Evolutionary conservation across 2,888 invertebrate genomes (phyloP).

Genomic region (Gymnosoma rotundatum): DNA sequence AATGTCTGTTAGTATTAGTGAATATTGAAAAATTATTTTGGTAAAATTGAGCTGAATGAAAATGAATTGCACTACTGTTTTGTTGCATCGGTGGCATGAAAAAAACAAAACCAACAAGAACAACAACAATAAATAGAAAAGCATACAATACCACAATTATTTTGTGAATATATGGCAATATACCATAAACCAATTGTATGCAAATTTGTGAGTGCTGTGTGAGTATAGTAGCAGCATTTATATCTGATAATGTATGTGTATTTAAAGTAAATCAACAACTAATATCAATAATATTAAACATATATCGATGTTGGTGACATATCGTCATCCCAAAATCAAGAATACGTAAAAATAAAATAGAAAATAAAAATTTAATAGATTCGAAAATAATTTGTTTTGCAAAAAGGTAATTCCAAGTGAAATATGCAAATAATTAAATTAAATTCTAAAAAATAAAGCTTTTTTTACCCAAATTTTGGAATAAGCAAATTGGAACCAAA

Average conservation of each 20-base stretch:
- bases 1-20: background rate
- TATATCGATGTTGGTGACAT: background rate
- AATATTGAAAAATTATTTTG: slow-evolving; percentile 49
- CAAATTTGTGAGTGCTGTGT: slow-evolving; percentile 45
- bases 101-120: slow-evolving; percentile 25
- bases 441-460: too few relatives aligned
- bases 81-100: slow-evolving; percentile 34
- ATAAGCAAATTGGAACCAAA: too few relatives aligned
- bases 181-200: slow-evolving; percentile 43
- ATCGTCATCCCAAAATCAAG: too few relatives aligned
- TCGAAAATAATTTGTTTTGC: too few relatives aligned
- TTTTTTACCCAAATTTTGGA: too few relatives aligned
- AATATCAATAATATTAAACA: background rate
- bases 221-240: slow-evolving; percentile 1
- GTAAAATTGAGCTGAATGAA: slow-evolving; percentile 60
- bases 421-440: too few relatives aligned
- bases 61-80: slow-evolving; percentile 51
- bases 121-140: slow-evolving; percentile 25
- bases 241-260: slow-evolving; percentile 20
- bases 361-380: too few relatives aligned
- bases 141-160: slow-evolving; percentile 64
- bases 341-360: too few relatives aligned
- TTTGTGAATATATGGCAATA: slow-evolving; percentile 45
- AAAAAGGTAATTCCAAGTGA: too few relatives aligned
- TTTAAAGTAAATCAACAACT: slow-evolving; percentile 19